Conservation (phyloP, 2,113 vertebrate genomes). For the Muntiacus muntjak region DNA sequence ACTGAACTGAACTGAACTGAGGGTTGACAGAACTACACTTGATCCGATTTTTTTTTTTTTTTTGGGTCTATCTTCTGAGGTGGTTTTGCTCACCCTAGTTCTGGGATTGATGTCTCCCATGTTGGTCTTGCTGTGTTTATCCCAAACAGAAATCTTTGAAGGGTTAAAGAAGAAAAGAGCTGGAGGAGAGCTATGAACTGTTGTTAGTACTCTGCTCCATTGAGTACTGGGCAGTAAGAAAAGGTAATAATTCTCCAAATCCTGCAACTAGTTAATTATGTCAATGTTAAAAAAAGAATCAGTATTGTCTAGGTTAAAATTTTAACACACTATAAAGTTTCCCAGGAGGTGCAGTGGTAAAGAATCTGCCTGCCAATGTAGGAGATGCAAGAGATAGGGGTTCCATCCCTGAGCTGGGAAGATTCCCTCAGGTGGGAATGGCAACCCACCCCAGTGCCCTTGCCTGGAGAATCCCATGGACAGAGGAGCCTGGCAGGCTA, state of each 20-base stretch:
- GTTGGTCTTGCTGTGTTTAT: background rate
- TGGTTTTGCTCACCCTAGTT: background rate
- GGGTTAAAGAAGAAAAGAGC: background rate
- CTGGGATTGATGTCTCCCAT: background rate
- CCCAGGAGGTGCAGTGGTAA: background rate
- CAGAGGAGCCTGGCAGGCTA: background rate
- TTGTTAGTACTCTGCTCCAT: background rate
- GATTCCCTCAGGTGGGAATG: background rate
- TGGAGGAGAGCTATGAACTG: accelerated
- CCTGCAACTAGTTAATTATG: background rate
- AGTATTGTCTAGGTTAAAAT: background rate
- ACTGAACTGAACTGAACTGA: no score
- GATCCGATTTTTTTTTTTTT: background rate
- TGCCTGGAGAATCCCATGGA: background rate
- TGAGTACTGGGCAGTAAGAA: background rate
- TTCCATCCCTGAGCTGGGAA: background rate
- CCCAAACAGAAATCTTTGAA: background rate
- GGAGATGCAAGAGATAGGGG: background rate
- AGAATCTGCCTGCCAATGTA: background rate
- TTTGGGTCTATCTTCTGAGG: background rate
- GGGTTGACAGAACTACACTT: background rate
- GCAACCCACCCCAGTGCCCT: background rate
- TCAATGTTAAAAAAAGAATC: background rate
- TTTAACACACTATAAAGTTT: background rate
- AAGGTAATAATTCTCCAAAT: background rate